A percentile compares a stretch with the other conserved stretches of the same genome.
Conservation (phyloP, 2,113 vertebrate genomes). For the Rousettus leschenaultii region DNA sequence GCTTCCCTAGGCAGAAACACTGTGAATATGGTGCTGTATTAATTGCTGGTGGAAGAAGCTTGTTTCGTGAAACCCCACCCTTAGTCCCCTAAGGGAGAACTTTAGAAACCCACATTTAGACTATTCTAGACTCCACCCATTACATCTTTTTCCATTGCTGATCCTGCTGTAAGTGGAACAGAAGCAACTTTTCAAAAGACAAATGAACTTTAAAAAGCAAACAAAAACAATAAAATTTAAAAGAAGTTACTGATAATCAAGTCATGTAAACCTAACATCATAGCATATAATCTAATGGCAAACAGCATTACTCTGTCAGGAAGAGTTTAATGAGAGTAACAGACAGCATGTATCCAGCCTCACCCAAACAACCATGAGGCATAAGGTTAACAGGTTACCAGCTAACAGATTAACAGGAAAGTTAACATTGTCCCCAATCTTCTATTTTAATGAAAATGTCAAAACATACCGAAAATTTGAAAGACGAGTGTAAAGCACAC, state of each 20-base stretch:
- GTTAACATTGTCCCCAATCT: not conserved
- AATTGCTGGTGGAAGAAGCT: not conserved
- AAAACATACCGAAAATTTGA: not conserved
- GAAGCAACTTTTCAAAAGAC: conserved; percentile 14
- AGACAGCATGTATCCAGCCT: not conserved
- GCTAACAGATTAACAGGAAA: not conserved
- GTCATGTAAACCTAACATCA: not conserved
- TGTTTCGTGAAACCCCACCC: not conserved
- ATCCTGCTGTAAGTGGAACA: not conserved
- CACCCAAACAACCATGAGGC: not conserved
- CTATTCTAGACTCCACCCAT: not conserved
- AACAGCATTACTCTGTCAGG: not conserved
- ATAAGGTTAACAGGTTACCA: not conserved
- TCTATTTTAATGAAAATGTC: conserved; percentile 4
- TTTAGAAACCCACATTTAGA: not conserved
- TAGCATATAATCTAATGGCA: not conserved
- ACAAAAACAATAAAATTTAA: conserved; percentile 22
- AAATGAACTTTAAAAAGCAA: conserved; percentile 13
- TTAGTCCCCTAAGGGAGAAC: not conserved
- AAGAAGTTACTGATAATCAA: conserved; percentile 39
- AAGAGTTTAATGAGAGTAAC: not conserved
- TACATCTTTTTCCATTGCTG: not conserved
- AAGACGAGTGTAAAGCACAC: not conserved
- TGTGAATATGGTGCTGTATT: not conserved
- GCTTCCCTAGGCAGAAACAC: not conserved